Evolutionary conservation across 2,888 invertebrate genomes (phyloP).

Genomic region (Polietes domitor): DNA sequence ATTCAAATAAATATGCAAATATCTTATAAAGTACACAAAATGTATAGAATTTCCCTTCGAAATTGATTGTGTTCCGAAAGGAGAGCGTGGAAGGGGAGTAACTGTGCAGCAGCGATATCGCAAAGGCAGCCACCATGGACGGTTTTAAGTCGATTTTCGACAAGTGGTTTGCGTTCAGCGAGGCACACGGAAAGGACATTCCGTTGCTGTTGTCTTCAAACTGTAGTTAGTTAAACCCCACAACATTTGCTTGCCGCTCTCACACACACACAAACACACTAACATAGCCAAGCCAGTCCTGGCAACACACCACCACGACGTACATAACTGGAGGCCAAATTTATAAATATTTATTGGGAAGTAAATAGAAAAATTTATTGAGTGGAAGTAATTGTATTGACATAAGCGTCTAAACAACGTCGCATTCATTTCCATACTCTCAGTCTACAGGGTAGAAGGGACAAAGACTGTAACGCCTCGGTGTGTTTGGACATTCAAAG

Average conservation of each 20-base stretch:
- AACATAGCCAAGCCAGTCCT: constrained; percentile 1
- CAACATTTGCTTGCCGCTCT: constrained; percentile 33
- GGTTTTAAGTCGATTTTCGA: constrained; percentile 47
- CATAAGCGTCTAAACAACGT: constrained; percentile 54
- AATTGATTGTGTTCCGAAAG: constrained; percentile 31
- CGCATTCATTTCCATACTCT: neutral
- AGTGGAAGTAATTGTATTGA: constrained; percentile 66
- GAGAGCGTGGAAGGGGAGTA: too few species aligned
- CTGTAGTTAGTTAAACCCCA: constrained; percentile 54
- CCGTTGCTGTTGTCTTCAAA: neutral
- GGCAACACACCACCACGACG: constrained; percentile 14
- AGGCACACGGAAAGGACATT: constrained; percentile 13
- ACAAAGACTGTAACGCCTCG: too few species aligned
- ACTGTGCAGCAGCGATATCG: neutral
- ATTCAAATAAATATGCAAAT: constrained; percentile 56
- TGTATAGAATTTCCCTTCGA: constrained; percentile 20
- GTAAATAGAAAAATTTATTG: constrained; percentile 66
- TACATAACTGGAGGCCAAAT: constrained; percentile 59
- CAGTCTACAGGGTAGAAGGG: too few species aligned
- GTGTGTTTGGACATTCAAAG: too few species aligned
- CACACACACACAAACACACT: constrained; percentile 1
- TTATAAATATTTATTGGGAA: constrained; percentile 67
- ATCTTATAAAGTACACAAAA: constrained; percentile 34
- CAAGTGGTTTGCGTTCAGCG: neutral
- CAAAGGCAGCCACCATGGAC: constrained; percentile 14